Percentiles rank a stretch among this genome's conserved stretches.
Evolutionary conservation across 30 jellyfish, hydroid and myxozoan genomes (phyloP).

Genomic region (Clytia hemisphaerica): DNA sequence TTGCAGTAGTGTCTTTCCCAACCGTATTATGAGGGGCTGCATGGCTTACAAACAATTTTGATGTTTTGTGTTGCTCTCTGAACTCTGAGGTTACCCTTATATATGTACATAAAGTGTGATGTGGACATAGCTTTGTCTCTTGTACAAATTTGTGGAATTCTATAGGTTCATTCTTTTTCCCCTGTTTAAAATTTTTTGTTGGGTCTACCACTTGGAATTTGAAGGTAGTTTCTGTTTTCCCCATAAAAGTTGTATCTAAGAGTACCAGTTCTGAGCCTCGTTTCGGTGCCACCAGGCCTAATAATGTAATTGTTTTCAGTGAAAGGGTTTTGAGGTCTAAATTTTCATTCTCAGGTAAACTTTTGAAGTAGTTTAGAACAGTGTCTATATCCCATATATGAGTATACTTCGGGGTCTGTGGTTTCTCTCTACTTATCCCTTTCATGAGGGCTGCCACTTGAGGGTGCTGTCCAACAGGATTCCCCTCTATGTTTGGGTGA

Average conservation of each 20-base stretch:
- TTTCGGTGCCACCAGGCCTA: not conserved
- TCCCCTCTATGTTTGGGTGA: not conserved
- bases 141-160: not conserved
- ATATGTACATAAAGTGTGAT: too few species aligned
- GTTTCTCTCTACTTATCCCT: conserved; percentile 10
- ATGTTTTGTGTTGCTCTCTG: too few species aligned
- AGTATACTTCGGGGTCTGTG: conserved; percentile 1
- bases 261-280: conserved; percentile 13
- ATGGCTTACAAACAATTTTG: not conserved
- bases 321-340: not conserved
- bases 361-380: not conserved
- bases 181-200: not conserved
- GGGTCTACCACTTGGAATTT: not conserved
- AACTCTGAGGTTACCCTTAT: too few species aligned
- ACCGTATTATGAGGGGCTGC: conserved; percentile 1
- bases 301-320: not conserved
- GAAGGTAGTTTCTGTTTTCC: not conserved
- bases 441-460: conserved; percentile 10
- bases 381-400: conserved; percentile 5
- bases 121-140: not conserved
- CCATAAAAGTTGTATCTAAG: not conserved
- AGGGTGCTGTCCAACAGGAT: conserved; percentile 20
- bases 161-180: not conserved
- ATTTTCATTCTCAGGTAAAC: not conserved
- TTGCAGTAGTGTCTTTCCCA: not conserved